Base-by-base conservation (phyloP, 2,113 vertebrate species). In the Bufo bufo region DNA sequence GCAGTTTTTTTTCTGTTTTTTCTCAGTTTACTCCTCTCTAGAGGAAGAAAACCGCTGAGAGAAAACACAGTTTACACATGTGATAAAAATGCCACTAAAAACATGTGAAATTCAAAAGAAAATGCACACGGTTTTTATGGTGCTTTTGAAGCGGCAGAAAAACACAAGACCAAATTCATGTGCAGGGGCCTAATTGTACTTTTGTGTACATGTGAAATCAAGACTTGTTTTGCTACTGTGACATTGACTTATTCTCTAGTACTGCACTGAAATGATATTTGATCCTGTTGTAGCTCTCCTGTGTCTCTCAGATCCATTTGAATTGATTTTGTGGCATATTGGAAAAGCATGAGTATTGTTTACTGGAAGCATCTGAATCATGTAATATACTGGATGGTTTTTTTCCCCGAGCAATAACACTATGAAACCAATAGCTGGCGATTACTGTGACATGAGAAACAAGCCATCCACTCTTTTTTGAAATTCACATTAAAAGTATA, bases 291-390 rank as follows among this genome's bases (percentile, higher is more conserved):
- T 19, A n/a, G 6, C 20, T 49, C 10, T 23, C n/a, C n/a, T 19
- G n/a, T 56, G 3, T 16, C 20, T 84, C n/a, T 84, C 10, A 83
- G 61, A 69, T 65, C 33, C 66, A 19, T 84, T 19, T 49, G 33
- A 17, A 84, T 77, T 77, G 49, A 78, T 66, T 78, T 66, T 86
- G 47, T 86, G 85, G 14, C n/a, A 33, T 43, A 54, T 50, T 23
- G 77, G 45, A 63, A 47, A 58, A 65, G 10, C 9, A 85, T 16
- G 10, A 16, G 33, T 78, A 23, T 77, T 74, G 23, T 72, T 47
- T 65, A 86, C 65, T 17, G 14, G 84, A 86, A 77, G 13, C 33
- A 63, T 63, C 11, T 77, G 82, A 54, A 69, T 54, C 47, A 71
- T 71, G 50, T 58, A 58, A 58, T 0, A n/a, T 74, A 74, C 12